Conservation (phyloP, 2,113 vertebrate genomes). For the Hymenochirus boettgeri region DNA sequence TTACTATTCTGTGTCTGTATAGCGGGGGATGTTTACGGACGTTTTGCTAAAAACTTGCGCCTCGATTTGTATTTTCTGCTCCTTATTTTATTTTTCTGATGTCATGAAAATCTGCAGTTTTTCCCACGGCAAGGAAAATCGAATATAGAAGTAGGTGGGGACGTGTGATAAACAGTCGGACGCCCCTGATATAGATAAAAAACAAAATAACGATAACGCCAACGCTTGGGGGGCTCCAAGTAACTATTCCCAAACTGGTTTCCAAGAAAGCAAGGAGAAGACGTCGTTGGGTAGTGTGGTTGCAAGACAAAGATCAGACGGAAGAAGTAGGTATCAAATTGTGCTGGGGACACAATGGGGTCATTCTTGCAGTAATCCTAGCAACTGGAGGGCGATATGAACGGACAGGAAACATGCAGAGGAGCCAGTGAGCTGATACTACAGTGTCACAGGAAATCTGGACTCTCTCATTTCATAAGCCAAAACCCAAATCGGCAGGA, state of each 20-base stretch:
- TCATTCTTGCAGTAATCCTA: constrained; percentile 15
- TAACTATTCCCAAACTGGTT: neutral
- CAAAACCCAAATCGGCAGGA: neutral
- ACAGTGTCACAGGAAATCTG: constrained; percentile 43
- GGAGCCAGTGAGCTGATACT: constrained; percentile 40
- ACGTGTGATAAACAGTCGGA: neutral
- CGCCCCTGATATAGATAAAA: neutral
- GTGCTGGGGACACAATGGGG: constrained; percentile 12
- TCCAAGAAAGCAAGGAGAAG: neutral
- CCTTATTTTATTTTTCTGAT: too few relatives aligned
- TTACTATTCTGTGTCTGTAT: too few relatives aligned
- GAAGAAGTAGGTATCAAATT: constrained; percentile 20
- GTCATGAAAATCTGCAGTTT: too few relatives aligned
- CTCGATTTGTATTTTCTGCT: too few relatives aligned
- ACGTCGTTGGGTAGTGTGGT: neutral
- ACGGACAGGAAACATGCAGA: constrained; percentile 43
- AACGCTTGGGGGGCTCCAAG: too few relatives aligned
- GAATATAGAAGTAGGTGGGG: too few relatives aligned
- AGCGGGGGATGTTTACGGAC: too few relatives aligned
- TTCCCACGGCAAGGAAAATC: too few relatives aligned
- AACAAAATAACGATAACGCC: neutral
- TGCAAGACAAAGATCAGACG: neutral
- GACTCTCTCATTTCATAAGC: constrained; percentile 33
- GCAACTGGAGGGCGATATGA: neutral
- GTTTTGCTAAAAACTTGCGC: too few relatives aligned